Percentiles rank a stretch among this genome's conserved stretches.
These are phyloP conservation scores for Lasioglossum calceatum DNA, from an alignment of 2,888 invertebrate genomes.

Conservation along the genomic window DNA sequence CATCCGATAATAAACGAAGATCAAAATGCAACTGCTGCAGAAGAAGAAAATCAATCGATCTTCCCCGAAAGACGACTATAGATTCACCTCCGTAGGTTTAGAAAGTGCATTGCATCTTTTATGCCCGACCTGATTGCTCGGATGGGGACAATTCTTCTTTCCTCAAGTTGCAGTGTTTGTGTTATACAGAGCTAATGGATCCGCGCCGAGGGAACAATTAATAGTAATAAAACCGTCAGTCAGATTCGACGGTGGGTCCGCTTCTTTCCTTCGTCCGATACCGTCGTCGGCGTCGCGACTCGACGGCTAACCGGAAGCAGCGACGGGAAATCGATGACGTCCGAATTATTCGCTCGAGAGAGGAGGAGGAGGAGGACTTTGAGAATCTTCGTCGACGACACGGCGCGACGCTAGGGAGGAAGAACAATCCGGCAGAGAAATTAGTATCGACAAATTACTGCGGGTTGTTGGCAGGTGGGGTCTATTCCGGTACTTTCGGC, in stretches of 20 bases:
- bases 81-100: not conserved
- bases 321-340: slow-evolving; percentile 53
- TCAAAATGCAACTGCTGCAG: not conserved
- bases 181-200: not conserved
- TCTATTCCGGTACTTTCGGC: not conserved
- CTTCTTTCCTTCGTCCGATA: not conserved
- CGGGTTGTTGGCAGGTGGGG: not conserved
- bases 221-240: not conserved
- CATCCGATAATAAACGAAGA: not conserved
- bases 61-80: not conserved
- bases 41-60: not conserved
- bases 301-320: slow-evolving; percentile 20
- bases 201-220: not conserved
- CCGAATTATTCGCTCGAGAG: not conserved
- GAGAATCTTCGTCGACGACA: not conserved
- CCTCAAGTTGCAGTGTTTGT: not conserved
- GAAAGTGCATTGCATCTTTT: not conserved
- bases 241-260: not conserved
- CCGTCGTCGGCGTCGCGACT: not conserved
- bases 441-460: slow-evolving; percentile 14
- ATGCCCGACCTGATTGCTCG: not conserved
- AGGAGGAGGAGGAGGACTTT: not conserved
- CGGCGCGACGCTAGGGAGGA: not conserved
- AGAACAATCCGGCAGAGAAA: not conserved
- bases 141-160: not conserved